Evolutionary conservation across 2,888 invertebrate genomes (phyloP).

Genomic region (Cephus spinipes): DNA sequence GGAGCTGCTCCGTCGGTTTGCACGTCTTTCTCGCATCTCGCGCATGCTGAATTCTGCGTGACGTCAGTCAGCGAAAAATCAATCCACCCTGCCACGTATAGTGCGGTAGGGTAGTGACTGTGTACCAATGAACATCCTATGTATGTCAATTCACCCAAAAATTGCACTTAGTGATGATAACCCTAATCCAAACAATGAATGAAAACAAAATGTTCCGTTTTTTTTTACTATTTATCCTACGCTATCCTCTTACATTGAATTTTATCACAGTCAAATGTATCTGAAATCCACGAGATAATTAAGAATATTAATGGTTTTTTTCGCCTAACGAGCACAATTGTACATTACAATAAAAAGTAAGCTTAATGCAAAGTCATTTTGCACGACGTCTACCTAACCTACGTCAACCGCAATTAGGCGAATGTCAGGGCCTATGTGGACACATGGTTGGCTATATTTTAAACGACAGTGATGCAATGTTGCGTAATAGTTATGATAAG

Average conservation of each 20-base stretch:
- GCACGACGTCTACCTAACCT: not conserved
- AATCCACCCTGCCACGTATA: constrained; percentile 48
- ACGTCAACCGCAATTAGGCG: not conserved
- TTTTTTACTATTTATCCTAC: not conserved
- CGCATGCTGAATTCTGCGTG: constrained; percentile 50
- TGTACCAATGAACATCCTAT: constrained; percentile 22
- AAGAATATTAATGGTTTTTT: not conserved
- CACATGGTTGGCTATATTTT: not conserved
- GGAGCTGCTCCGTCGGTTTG: not conserved
- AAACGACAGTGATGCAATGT: not conserved
- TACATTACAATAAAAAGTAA: not conserved
- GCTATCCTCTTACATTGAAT: not conserved
- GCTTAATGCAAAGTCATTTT: not conserved
- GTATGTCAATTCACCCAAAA: constrained; percentile 27
- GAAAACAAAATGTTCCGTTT: not conserved
- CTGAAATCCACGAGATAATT: not conserved
- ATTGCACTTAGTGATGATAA: constrained; percentile 27
- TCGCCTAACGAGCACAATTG: not conserved
- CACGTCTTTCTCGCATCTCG: constrained; percentile 30
- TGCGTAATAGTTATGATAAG: not conserved
- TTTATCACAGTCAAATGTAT: not conserved
- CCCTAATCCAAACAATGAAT: not conserved
- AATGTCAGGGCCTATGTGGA: not conserved
- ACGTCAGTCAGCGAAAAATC: constrained; percentile 57
- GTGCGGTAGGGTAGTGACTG: constrained; percentile 39